phyloP scores from a whole-genome alignment of 1,140 invertebrate species.

The Sitophilus oryzae region DNA sequence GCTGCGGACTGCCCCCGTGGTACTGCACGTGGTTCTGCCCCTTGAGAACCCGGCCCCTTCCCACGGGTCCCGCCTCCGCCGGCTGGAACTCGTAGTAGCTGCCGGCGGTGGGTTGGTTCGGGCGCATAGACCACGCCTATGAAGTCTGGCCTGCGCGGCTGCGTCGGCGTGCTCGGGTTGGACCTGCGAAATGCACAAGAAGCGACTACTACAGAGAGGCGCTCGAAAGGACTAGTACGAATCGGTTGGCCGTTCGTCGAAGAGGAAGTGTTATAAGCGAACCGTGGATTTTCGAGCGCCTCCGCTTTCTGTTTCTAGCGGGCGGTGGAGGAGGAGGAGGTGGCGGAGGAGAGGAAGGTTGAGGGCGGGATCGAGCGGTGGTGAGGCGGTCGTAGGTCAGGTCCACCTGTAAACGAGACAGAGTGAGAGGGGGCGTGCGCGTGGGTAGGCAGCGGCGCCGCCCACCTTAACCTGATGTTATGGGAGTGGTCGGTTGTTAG shows the following conservation, averaged over 20 bases:
- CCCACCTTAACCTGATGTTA: neutral
- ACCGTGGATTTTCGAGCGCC: constrained; percentile 16
- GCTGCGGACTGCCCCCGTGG: constrained; percentile 64
- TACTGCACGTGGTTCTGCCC: constrained; percentile 41
- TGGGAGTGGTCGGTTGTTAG: too few relatives aligned
- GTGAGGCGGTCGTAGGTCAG: constrained; percentile 23
- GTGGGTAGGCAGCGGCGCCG: neutral
- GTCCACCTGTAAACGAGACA: constrained; percentile 26
- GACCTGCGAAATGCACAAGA: constrained; percentile 58
- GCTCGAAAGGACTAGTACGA: too few relatives aligned
- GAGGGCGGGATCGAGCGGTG: constrained; percentile 14
- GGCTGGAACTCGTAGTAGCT: constrained; percentile 43
- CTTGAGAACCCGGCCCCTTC: constrained; percentile 36
- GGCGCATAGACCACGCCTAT: constrained; percentile 60
- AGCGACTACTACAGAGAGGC: constrained; percentile 35
- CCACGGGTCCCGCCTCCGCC: constrained; percentile 34
- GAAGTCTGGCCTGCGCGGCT: constrained; percentile 77
- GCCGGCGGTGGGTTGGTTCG: constrained; percentile 38
- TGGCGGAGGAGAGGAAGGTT: too few relatives aligned
- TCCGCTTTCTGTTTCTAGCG: constrained; percentile 17
- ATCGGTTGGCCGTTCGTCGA: too few relatives aligned
- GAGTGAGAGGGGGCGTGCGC: constrained; percentile 7
- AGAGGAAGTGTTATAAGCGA: too few relatives aligned
- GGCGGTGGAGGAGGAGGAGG: constrained; percentile 14
- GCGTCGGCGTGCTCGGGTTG: constrained; percentile 82